A percentile compares a stretch with the other conserved stretches of the same genome.
These are phyloP conservation scores for Drosophila ezoana DNA, from an alignment of 2,888 invertebrate genomes.

Conservation along the genomic window DNA sequence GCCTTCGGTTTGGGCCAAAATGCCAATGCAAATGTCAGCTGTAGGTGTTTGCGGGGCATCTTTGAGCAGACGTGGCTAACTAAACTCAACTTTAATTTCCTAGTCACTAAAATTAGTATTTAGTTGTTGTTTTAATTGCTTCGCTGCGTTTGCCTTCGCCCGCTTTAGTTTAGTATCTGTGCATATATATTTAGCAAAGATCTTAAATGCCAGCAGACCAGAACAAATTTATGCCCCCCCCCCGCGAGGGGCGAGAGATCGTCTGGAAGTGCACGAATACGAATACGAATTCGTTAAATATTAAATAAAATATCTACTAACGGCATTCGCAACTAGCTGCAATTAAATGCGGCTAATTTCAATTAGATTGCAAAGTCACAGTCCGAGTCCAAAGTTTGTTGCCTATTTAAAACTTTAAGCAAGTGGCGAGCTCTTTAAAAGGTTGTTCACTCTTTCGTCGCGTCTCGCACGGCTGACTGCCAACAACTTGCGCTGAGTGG, in stretches of 20 bases:
- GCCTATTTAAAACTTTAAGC: slow-evolving; percentile 28
- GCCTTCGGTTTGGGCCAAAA: slow-evolving; percentile 22
- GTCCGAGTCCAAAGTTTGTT: slow-evolving; percentile 43
- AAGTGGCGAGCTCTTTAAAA: slow-evolving; percentile 53
- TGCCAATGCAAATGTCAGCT: slow-evolving; percentile 50
- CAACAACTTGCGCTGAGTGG: slow-evolving; percentile 33
- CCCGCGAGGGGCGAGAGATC: slow-evolving; percentile 5
- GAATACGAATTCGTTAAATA: slow-evolving; percentile 1
- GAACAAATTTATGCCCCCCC: slow-evolving; percentile 71
- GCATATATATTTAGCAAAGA: slow-evolving; percentile 38
- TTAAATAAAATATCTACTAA: slow-evolving; percentile 40
- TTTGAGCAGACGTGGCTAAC: slow-evolving; percentile 6
- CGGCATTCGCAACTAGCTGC: slow-evolving; percentile 47
- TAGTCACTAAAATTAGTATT: slow-evolving; percentile 42
- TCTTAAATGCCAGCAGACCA: slow-evolving; percentile 71
- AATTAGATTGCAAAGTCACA: slow-evolving; percentile 35
- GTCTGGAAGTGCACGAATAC: slow-evolving; percentile 30
- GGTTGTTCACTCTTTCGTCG: slow-evolving; percentile 63
- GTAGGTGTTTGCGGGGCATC: slow-evolving; percentile 8
- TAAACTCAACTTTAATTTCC: slow-evolving; percentile 12
- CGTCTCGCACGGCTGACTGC: slow-evolving; percentile 55
- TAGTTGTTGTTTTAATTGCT: slow-evolving; percentile 59
- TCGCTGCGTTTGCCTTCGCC: slow-evolving; percentile 50
- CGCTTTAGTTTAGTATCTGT: slow-evolving; percentile 22
- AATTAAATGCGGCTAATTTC: slow-evolving; percentile 66